Base-by-base conservation (phyloP, 2,797 vertebrate species). In the Danio albolineatus region DNA sequence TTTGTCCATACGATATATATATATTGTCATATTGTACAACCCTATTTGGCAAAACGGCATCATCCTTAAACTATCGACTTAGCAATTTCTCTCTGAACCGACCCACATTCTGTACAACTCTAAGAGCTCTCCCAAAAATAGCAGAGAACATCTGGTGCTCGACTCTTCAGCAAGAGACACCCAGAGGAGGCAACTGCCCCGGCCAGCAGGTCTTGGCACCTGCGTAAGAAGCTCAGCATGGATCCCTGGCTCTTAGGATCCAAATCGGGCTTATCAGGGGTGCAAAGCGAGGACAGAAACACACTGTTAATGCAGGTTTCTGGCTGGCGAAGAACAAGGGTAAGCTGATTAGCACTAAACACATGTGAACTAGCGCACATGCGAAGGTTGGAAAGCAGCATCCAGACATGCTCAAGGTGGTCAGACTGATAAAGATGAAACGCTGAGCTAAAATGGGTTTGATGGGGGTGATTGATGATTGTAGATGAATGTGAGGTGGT, bases 341-440 rank as follows among this genome's bases (percentile, higher is more conserved):
- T 80, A 79, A 80, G 73, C 82, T 75, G 79, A 82, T 85, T 82
- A 81, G 39, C 49, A 64, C 76, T 28, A 80, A 82, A 85, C 61
- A 66, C 70, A 64, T 73, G 64, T 81, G 7, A 59, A 75, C 60
- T 56, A 60, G 54, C 59, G 60, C 49, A 21, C 28, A 73, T 41
- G 67, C 44, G 36, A 62, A 36, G 60, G 28, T 51, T 76, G n/a
- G 56, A 79, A 57, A 66, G 56, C 61, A 44, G n/a, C n/a, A 46
- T 16, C 4, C 12, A n/a, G 44, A 41, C 48, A 41, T 6, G 7
- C 19, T 41, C 46, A 46, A 56, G 28, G 17, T 41, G 57, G 19
- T 21, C n/a, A 39, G 13, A 72, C 46, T 9, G 49, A 80, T 56
- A 46, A 62, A 78, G n/a, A 76, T 53, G 21, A 53, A 60, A 72